Evolutionary conservation across 1,140 invertebrate genomes (phyloP).

Genomic region (Magallana ariakensis): DNA sequence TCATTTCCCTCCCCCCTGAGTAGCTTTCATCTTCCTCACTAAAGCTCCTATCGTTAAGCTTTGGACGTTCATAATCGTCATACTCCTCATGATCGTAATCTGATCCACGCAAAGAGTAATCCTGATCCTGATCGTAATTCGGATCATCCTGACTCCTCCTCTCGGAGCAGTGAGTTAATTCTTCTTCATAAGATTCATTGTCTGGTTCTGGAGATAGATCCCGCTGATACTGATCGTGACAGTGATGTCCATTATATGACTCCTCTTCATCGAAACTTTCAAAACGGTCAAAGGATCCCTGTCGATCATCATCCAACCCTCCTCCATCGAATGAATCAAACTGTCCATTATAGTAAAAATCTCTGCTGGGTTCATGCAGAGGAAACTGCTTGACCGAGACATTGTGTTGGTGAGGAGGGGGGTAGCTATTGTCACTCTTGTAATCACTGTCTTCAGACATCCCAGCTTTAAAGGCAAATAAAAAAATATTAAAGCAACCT

Average conservation of each 20-base stretch:
- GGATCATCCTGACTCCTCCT: conserved; percentile 9
- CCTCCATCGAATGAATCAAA: conserved; percentile 60
- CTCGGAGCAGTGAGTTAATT: background rate
- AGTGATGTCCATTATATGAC: conserved; percentile 47
- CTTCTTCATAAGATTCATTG: conserved; percentile 22
- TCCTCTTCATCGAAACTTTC: conserved; percentile 45
- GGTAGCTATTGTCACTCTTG: conserved; percentile 97
- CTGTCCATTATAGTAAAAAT: conserved; percentile 62
- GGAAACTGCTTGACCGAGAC: conserved; percentile 78
- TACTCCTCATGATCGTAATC: conserved; percentile 57
- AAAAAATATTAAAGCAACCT: background rate
- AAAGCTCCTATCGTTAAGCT: background rate
- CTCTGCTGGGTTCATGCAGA: conserved; percentile 63
- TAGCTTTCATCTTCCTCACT: conserved; percentile 11
- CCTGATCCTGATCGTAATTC: conserved; percentile 30
- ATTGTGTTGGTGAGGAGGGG: conserved; percentile 84
- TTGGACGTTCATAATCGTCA: conserved; percentile 32
- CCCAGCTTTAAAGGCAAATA: conserved; percentile 85
- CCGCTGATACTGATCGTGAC: background rate
- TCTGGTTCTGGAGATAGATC: conserved; percentile 26
- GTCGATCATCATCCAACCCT: conserved; percentile 52
- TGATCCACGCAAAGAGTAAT: background rate
- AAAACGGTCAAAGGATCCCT: conserved; percentile 68
- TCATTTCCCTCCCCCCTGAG: conserved; percentile 1
- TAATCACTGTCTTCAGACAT: conserved; percentile 98